Evolutionary conservation across 2,888 invertebrate species (phyloP).

Genomic region (Formica aserva): DNA sequence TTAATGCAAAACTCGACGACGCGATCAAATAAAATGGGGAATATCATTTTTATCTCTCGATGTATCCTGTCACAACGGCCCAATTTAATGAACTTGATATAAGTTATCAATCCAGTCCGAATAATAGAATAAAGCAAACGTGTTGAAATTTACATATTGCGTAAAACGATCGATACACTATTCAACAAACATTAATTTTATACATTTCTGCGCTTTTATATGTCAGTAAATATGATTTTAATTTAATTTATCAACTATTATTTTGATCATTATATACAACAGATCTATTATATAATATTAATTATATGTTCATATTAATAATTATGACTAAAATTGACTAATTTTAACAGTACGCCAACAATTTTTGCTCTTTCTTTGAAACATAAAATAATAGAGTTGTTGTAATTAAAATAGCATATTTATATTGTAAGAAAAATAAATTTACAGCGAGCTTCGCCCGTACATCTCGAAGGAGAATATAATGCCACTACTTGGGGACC

Average conservation of each 20-base stretch:
- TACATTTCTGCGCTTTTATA: neutral
- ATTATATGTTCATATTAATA: neutral
- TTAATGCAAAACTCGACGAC: neutral
- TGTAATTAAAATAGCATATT: neutral
- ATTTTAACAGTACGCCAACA: neutral
- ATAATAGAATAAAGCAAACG: neutral
- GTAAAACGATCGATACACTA: neutral
- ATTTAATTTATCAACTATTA: neutral
- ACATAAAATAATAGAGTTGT: neutral
- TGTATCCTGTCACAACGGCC: neutral
- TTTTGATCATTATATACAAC: neutral
- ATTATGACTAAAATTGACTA: neutral
- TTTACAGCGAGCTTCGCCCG: conserved; percentile 86
- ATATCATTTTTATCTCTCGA: conserved; percentile 19
- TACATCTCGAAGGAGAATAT: conserved; percentile 87
- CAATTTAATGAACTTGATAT: conserved; percentile 24
- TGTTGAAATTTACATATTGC: neutral
- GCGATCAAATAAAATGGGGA: neutral
- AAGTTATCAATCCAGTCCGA: conserved; percentile 5
- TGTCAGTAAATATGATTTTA: neutral
- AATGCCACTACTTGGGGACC: conserved; percentile 88
- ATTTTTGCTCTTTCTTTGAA: neutral
- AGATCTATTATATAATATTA: neutral
- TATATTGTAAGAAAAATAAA: conserved; percentile 4
- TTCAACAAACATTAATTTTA: neutral